Evolutionary conservation across 2,113 vertebrate species (phyloP).

Genomic region (Odocoileus virginianus): DNA sequence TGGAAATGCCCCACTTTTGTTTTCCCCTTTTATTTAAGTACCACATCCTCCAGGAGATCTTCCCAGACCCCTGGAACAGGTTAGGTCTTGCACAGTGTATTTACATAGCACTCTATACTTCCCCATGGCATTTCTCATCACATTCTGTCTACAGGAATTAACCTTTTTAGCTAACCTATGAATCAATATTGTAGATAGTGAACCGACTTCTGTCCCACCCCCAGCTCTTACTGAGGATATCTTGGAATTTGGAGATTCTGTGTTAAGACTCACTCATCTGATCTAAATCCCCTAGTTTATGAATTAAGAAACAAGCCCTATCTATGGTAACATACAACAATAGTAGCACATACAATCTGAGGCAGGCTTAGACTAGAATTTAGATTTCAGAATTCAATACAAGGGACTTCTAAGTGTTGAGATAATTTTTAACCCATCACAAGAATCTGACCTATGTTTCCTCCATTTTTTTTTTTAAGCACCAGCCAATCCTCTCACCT

Average conservation of each 20-base stretch:
- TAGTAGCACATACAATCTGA: not conserved
- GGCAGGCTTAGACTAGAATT: not conserved
- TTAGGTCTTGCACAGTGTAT: not conserved
- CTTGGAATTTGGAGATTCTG: not conserved
- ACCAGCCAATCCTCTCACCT: not conserved
- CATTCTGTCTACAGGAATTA: not conserved
- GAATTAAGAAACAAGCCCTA: not conserved
- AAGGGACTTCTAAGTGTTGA: not conserved
- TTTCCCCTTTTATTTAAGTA: not conserved
- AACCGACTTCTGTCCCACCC: not conserved
- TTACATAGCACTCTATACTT: not conserved
- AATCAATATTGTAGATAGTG: not conserved
- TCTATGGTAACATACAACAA: not conserved
- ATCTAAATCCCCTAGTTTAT: not conserved
- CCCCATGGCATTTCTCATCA: not conserved
- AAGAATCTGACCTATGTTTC: not conserved
- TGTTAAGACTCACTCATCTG: not conserved
- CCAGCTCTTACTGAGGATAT: not conserved
- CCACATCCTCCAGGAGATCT: not conserved
- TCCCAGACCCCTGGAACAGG: not conserved
- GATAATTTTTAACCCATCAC: not conserved
- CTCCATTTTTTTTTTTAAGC: not conserved
- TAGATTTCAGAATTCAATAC: not conserved
- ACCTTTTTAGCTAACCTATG: not conserved
- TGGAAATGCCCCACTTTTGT: not conserved